Percentiles rank a stretch among this genome's conserved stretches.
phyloP scores from a whole-genome alignment of 2,888 invertebrate genomes.

The Nineta flava region DNA sequence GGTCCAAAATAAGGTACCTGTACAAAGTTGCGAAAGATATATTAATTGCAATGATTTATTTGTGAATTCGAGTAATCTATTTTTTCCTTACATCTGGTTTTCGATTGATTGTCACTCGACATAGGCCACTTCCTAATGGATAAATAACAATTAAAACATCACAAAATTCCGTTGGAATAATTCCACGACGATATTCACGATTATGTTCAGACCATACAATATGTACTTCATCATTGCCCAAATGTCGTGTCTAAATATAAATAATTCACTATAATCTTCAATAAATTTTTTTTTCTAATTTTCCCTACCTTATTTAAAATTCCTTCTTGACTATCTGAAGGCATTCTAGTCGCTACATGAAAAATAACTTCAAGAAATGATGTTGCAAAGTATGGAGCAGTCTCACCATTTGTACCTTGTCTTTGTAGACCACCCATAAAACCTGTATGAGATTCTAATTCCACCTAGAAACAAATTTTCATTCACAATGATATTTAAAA shows the following conservation, averaged over 20 bases:
- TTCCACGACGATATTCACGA: constrained; percentile 88
- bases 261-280: not conserved
- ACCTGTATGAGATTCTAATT: constrained; percentile 86
- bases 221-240: constrained; percentile 97
- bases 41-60: not conserved
- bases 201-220: constrained; percentile 98
- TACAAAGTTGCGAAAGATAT: constrained; percentile 5
- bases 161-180: constrained; percentile 97
- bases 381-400: constrained; percentile 89
- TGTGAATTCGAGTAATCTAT: not conserved
- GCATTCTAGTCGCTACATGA: constrained; percentile 96
- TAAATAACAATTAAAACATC: constrained; percentile 95
- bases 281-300: constrained; percentile 3
- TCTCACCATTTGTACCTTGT: constrained; percentile 80
- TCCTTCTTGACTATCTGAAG: constrained; percentile 73
- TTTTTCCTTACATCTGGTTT: constrained; percentile 54
- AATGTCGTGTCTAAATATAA: constrained; percentile 61
- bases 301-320: constrained; percentile 60
- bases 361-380: constrained; percentile 89
- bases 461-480: constrained; percentile 37
- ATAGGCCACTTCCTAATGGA: constrained; percentile 73
- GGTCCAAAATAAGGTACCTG: constrained; percentile 90
- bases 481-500: not conserved
- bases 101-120: constrained; percentile 74
- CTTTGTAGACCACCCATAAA: constrained; percentile 86